Evolutionary conservation across 2,797 vertebrate species (phyloP), one percentile per base, ranked within the genome.

Genomic region (Urosaurus nigricauda): DNA sequence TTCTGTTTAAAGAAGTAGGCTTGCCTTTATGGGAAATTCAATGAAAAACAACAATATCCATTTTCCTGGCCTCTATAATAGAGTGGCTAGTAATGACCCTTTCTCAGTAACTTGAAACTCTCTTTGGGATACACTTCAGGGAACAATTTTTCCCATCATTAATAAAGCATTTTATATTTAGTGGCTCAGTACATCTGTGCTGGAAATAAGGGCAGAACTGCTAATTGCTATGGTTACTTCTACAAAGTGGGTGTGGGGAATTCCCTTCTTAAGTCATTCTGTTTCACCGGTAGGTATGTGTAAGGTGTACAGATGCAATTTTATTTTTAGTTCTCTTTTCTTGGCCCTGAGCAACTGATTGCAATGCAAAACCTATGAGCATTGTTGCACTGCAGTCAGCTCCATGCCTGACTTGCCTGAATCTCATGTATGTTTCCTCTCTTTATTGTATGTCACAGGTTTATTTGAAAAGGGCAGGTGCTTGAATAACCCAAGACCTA

Each of bases 31-130:
- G 90, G 71, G 63, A 92, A 94, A 95, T 93, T 93, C 93, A 95
- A 92, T 95, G 95, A 93, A 94, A 91, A 90, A 94, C 91, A 93
- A 96, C 51, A 94, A 93, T 94, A 92, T 86, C 84, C 91, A 77
- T 94, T 95, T 94, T 93, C 88, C 88, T 89, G 89, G 73, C 53
- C 88, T 79, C 35, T 51, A 77, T 94, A 94, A 92, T 89, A 87
- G 83, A 91, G 77, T 29, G 0, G 83, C 21, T 85, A 56, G 78
- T 93, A 93, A 94, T 88, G 90, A 92, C 92, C 90, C 89, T 85
- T 81, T 88, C 89, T 56, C 87, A 87, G 65, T 91, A 92, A 81
- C 81, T 89, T 81, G 87, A 87, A 5, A 77, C 78, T 89, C 79
- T 89, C 92, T 93, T 88, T 95, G 90, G 93, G 93, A 88, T 90